Evolutionary conservation across 1,140 invertebrate genomes (phyloP), one percentile per base, ranked within the genome.

Genomic region (Caligus rogercresseyi): DNA sequence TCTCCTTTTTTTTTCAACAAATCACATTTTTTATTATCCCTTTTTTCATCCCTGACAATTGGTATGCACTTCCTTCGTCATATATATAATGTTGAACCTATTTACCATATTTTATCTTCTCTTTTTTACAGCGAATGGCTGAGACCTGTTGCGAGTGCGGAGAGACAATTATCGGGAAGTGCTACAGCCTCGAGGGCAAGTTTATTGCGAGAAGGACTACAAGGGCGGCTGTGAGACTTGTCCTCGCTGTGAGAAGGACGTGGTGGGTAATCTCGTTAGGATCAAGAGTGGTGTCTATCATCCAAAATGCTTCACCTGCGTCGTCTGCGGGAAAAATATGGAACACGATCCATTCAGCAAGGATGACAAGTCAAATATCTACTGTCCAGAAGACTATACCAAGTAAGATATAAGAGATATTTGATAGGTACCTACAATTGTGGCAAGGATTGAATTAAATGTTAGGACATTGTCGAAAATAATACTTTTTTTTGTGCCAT

Each of bases 121-220:
- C 43, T 54, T 60, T 58, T 25, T 60, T 16, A 2, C 24, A 60
- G 58, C 15, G 3, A 13, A 62, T 16, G 15, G 51, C 24, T 18
- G 51, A 63, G 25, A 63, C 19, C 15, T 63, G 61, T 26, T 63
- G 18, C 21, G 25, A 56, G 16, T 63, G 61, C 57, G 61, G 61
- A 13, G 61, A 63, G 53, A 20, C 25, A 16, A 54, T 55, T 19
- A 53, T 20, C 15, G 61, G 61, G 18, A 63, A 18, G 13, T 63
- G 21, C 52, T 63, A 56, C 16, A 24, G 43, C n/a, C 18, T 55
- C 19, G 25, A 63, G 16, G 53, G 25, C 19, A 24, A 59, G 20
- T 55, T 21, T 26, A 25, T 24, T 63, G 61, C 23, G 61, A 63
- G 25, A 55, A 63, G 23, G 24, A 55, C 25, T 55, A 59, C 53